Evolutionary conservation across 2,888 invertebrate species (phyloP), one percentile per base, ranked within the genome.

Genomic region (Lochmaea crataegi): DNA sequence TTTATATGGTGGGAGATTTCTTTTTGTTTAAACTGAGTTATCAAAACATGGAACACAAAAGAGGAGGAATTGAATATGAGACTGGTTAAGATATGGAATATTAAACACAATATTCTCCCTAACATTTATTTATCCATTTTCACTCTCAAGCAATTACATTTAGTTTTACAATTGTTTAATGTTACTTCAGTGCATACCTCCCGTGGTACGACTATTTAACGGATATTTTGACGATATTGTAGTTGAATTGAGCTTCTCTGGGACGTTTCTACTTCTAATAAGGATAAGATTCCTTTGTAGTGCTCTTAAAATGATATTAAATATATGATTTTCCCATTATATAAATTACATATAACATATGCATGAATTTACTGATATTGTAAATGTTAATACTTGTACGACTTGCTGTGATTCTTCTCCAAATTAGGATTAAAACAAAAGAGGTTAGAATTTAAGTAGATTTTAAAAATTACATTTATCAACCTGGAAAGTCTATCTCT

Each of bases 391-490:
- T 60, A 80, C 70, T 56, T 79, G 78, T 80, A 76, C 78, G 73
- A 77, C 77, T 80, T 77, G 80, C 81, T 81, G 81, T 81, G 81
- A 81, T 81, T 81, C 68, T 79, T 80, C 79, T 78, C 75, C 76
- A 70, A 66, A 69, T 70, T 75, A 68, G 68, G 41, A 26, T 63
- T 63, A 16, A 42, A 63, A 64, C 9, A 6, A 38, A 38, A 38
- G 7, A 38, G n/a, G 38, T 45, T 69, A 69, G 69, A n/a, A 41
- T 22, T 51, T 74, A 76, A 72, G 64, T 75, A 73, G 58, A 73
- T 73, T 60, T 60, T 66, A 71, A 53, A 68, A 53, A 68, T 51
- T 51, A 51, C 2, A 51, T 51, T 53, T 53, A 18, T 9, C 53
- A 18, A 18, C 18, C 16, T 7, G 16, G 18, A 53, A 53, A 53